Evolutionary conservation across 2,797 vertebrate genomes (phyloP).

Genomic region (Meriones psammophilus): DNA sequence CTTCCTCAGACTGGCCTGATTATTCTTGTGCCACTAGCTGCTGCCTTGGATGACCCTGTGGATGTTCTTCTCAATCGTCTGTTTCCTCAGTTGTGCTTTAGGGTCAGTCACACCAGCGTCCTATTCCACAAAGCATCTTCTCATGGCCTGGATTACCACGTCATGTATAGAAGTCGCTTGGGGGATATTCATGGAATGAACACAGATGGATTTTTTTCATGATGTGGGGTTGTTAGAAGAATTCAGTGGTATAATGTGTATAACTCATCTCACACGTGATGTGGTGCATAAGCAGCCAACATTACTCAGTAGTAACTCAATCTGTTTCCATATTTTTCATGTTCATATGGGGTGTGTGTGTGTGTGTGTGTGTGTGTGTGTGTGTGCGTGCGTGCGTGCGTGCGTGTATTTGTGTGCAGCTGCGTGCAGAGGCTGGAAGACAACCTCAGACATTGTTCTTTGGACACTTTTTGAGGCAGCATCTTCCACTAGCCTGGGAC

Average conservation of each 20-base stretch:
- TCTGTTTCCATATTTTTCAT: background rate
- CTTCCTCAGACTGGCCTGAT: background rate
- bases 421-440: background rate
- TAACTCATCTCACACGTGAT: background rate
- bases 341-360: background rate
- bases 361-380: background rate
- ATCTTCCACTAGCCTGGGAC: background rate
- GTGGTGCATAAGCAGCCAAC: background rate
- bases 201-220: background rate
- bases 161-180: background rate
- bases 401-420: no score
- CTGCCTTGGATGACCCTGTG: background rate
- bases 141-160: background rate
- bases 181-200: background rate
- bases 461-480: background rate
- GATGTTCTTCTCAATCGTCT: background rate
- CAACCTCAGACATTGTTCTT: background rate
- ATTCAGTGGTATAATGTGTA: background rate
- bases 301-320: background rate
- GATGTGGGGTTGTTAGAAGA: background rate
- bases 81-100: background rate
- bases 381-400: background rate
- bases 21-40: background rate
- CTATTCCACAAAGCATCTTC: background rate
- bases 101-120: background rate